phyloP scores from a whole-genome alignment of 1,140 invertebrate species.

The Lycorma delicatula region DNA sequence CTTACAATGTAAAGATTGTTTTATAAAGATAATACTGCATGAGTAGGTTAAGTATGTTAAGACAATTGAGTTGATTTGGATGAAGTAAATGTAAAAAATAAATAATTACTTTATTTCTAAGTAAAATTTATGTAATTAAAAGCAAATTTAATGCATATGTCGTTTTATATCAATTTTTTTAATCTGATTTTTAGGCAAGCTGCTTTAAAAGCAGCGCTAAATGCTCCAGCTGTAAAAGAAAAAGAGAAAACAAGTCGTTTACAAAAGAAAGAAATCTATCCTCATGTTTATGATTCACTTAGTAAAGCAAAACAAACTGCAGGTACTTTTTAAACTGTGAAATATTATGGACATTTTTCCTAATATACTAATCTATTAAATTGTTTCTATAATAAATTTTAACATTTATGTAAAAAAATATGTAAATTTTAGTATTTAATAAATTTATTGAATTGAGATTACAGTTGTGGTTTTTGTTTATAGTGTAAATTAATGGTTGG shows the following conservation, averaged over 20 bases:
- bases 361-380: not conserved
- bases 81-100: too few relatives aligned
- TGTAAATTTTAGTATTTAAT: slow-evolving; percentile 9
- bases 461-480: not conserved
- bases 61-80: too few relatives aligned
- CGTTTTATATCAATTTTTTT: too few relatives aligned
- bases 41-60: too few relatives aligned
- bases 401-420: slow-evolving; percentile 2
- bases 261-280: slow-evolving; percentile 53
- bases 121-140: too few relatives aligned
- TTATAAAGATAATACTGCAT: too few relatives aligned
- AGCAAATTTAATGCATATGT: too few relatives aligned
- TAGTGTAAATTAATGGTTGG: slow-evolving; percentile 21
- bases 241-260: slow-evolving; percentile 35
- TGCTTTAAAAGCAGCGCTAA: slow-evolving; percentile 33
- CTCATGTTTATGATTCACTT: slow-evolving; percentile 75
- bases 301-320: slow-evolving; percentile 54
- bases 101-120: too few relatives aligned
- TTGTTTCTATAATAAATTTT: slow-evolving; percentile 1
- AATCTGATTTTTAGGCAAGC: slow-evolving; percentile 43
- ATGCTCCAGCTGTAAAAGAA: slow-evolving; percentile 22
- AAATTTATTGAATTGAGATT: not conserved
- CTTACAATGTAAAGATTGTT: too few relatives aligned
- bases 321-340: slow-evolving; percentile 34
- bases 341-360: not conserved